Evolutionary conservation across 1,140 invertebrate genomes (phyloP).

Genomic region (Nymphalis io): DNA sequence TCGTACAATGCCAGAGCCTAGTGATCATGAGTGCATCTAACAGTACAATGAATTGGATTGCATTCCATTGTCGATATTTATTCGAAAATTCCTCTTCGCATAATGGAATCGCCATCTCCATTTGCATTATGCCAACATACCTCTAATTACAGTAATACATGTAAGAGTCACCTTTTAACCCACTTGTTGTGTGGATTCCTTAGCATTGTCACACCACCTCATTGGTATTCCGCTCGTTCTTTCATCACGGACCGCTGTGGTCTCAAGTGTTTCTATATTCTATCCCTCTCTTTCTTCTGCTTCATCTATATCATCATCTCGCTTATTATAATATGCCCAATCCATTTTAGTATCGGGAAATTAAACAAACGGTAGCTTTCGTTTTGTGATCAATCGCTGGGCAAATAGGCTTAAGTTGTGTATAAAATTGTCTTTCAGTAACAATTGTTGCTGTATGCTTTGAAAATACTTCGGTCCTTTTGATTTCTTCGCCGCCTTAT

Average conservation of each 20-base stretch:
- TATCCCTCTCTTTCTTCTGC: constrained; percentile 50
- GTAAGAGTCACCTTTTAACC: constrained; percentile 75
- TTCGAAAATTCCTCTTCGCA: constrained; percentile 40
- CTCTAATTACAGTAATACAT: constrained; percentile 70
- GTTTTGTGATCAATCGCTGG: constrained; percentile 60
- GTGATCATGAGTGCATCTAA: constrained; percentile 17
- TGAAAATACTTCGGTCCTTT: constrained; percentile 59
- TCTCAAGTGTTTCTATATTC: constrained; percentile 66
- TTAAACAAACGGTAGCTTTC: constrained; percentile 55
- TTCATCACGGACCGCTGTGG: constrained; percentile 69
- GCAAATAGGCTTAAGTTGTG: constrained; percentile 51
- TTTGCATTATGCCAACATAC: constrained; percentile 62
- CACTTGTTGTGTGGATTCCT: constrained; percentile 69
- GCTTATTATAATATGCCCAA: constrained; percentile 58
- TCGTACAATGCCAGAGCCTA: neutral
- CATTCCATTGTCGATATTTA: constrained; percentile 26
- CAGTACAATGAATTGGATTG: constrained; percentile 16
- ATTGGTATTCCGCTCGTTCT: constrained; percentile 69
- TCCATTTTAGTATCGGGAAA: constrained; percentile 49
- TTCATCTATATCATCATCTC: constrained; percentile 45
- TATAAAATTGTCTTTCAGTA: constrained; percentile 44
- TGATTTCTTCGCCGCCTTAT: constrained; percentile 50
- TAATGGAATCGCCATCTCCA: constrained; percentile 49
- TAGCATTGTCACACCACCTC: constrained; percentile 64
- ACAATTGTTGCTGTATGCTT: constrained; percentile 54